These are phyloP conservation scores for Hypomecis punctinalis DNA, from an alignment of 2,888 invertebrate genomes.

Conservation along the genomic window DNA sequence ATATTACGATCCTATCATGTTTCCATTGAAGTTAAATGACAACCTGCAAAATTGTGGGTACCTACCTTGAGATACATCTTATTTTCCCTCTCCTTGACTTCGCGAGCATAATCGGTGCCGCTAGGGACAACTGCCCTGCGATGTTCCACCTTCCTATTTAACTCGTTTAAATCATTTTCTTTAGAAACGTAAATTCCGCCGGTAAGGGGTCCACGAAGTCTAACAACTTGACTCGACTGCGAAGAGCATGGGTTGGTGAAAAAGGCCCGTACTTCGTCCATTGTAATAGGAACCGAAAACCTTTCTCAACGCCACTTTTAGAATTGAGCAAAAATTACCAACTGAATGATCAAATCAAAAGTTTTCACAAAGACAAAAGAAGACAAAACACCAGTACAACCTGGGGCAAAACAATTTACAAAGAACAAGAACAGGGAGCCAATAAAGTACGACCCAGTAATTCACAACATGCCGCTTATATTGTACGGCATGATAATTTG, in stretches of 20 bases:
- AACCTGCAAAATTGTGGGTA: too few species aligned
- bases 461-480: too few species aligned
- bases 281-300: slow-evolving; percentile 33
- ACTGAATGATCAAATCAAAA: too few species aligned
- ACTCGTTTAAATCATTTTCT: slow-evolving; percentile 57
- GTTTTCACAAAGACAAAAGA: too few species aligned
- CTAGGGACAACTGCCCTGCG: slow-evolving; percentile 60
- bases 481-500: too few species aligned
- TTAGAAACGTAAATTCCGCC: slow-evolving; percentile 67
- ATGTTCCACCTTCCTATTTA: slow-evolving; percentile 67
- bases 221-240: slow-evolving; percentile 53
- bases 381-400: too few species aligned
- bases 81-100: slow-evolving; percentile 64
- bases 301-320: background rate
- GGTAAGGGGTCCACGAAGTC: slow-evolving; percentile 68
- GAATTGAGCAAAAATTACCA: background rate
- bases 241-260: slow-evolving; percentile 67
- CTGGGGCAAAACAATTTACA: too few species aligned
- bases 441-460: too few species aligned
- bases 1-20: too few species aligned
- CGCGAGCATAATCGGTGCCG: slow-evolving; percentile 71
- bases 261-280: slow-evolving; percentile 76
- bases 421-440: too few species aligned
- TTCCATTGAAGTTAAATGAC: too few species aligned
- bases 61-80: slow-evolving; percentile 67